Conservation (phyloP, 2,797 vertebrate genomes). For the Sciurus carolinensis region DNA sequence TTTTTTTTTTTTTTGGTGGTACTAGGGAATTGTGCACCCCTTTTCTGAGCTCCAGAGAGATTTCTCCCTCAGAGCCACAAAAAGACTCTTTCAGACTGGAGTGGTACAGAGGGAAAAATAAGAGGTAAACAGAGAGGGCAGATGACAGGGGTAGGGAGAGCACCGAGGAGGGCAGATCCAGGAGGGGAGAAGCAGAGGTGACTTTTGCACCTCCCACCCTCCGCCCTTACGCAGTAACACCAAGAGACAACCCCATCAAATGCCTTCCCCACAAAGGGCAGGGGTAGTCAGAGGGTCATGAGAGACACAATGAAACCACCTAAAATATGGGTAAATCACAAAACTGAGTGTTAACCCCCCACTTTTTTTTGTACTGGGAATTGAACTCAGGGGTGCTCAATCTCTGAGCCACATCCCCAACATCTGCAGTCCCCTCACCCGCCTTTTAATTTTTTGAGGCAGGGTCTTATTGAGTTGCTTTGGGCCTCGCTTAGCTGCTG, state of each 20-base stretch:
- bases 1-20: too few relatives aligned
- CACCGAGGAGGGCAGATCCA: neutral
- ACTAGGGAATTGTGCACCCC: neutral
- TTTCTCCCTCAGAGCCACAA: slow-evolving; percentile 1
- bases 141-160: accelerated
- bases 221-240: neutral
- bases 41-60: slow-evolving; percentile 18
- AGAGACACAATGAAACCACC: neutral
- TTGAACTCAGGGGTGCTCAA: too few relatives aligned
- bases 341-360: neutral
- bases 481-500: too few relatives aligned
- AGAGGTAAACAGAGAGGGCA: neutral
- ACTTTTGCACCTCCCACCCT: neutral
- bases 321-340: neutral
- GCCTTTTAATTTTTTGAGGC: too few relatives aligned
- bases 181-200: neutral
- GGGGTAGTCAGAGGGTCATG: neutral
- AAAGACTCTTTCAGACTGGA: slow-evolving; percentile 11
- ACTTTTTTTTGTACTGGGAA: too few relatives aligned
- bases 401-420: too few relatives aligned
- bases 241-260: neutral
- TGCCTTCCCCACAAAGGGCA: neutral
- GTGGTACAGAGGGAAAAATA: neutral
- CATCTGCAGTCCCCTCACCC: too few relatives aligned
- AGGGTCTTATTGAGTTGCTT: too few relatives aligned